Percentiles rank a stretch among this genome's conserved stretches.
Conservation (phyloP, 2,113 vertebrate genomes). For the Fregata magnificens region DNA sequence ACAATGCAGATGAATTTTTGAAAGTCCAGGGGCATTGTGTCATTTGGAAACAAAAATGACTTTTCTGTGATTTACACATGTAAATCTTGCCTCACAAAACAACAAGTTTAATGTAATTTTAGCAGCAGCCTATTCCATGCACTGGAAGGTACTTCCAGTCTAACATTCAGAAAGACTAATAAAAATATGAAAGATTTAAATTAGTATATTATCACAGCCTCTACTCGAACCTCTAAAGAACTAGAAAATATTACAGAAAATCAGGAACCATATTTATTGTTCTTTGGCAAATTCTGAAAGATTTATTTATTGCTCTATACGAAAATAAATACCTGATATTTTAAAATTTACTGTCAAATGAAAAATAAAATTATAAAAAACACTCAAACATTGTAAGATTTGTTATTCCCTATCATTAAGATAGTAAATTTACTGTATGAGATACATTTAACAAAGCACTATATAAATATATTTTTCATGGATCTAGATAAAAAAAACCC, state of each 20-base stretch:
- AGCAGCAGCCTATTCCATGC: background rate
- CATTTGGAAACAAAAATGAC: background rate
- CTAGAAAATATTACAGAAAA: accelerated
- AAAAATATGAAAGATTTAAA: background rate
- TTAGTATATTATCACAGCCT: background rate
- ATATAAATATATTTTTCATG: background rate
- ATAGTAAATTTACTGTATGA: background rate
- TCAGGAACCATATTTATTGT: background rate
- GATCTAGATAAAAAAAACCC: too few species aligned
- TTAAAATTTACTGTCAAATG: background rate
- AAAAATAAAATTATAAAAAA: background rate
- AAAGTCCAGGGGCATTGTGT: background rate
- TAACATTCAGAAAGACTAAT: background rate
- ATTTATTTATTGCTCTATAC: accelerated
- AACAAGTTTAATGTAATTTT: background rate
- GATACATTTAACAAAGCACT: accelerated
- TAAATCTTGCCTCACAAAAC: background rate
- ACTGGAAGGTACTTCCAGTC: background rate
- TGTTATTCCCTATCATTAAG: background rate
- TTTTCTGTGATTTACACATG: background rate
- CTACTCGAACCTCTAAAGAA: background rate
- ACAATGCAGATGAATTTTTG: background rate
- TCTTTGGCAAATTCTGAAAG: background rate
- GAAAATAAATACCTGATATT: background rate
- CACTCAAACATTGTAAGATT: background rate